A percentile compares a stretch with the other conserved stretches of the same genome.
Conservation (phyloP, 2,797 vertebrate genomes). For the Bufotes viridis region DNA sequence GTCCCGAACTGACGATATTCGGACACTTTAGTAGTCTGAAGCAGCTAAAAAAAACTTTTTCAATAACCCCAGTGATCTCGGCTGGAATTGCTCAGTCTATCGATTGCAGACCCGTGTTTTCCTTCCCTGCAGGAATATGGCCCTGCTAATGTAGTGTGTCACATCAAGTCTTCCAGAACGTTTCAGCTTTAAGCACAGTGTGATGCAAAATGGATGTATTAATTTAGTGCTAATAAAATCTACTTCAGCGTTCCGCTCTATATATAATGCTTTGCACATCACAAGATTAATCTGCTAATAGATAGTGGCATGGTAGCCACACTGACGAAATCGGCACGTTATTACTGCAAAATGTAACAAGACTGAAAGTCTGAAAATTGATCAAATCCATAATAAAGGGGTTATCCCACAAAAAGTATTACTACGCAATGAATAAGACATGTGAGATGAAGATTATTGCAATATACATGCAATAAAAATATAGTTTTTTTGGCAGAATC, state of each 20-base stretch:
- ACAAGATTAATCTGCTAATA: slow-evolving; percentile 9
- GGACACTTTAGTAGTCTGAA: neutral
- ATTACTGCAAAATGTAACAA: neutral
- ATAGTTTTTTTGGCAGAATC: no score
- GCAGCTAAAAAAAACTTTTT: neutral
- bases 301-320: neutral
- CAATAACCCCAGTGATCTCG: neutral
- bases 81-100: neutral
- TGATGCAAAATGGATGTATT: neutral
- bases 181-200: slow-evolving; percentile 4
- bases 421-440: no score
- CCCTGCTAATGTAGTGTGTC: neutral
- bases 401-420: no score
- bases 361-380: neutral
- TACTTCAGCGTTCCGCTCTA: neutral
- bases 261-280: neutral
- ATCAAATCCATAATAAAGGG: no score
- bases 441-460: no score
- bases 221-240: slow-evolving; percentile 17
- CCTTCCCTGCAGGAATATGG: neutral
- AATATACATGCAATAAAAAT: no score
- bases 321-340: neutral
- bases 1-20: neutral
- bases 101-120: neutral
- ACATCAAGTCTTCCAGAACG: neutral